These are phyloP conservation scores for Parapsyche elsis DNA, from an alignment of 1,140 invertebrate species.

Conservation along the genomic window DNA sequence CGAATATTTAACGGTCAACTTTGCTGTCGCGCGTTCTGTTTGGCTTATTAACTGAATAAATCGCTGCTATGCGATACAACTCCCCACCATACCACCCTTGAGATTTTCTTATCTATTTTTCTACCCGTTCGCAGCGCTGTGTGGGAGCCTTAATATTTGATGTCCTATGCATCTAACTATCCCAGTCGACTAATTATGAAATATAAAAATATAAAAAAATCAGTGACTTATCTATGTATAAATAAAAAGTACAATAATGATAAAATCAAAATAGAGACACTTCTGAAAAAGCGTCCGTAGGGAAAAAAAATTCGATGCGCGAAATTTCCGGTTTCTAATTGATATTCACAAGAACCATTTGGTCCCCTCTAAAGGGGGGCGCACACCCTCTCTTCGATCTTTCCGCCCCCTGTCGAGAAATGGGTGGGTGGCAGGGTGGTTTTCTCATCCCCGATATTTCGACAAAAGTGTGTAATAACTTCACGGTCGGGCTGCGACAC, in stretches of 20 bases:
- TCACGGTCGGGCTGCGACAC: slow-evolving; percentile 47
- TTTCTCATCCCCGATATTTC: slow-evolving; percentile 36
- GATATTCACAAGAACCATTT: slow-evolving; percentile 55
- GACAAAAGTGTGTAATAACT: slow-evolving; percentile 55
- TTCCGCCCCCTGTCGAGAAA: background rate
- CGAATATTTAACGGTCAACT: no score
- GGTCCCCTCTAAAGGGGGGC: background rate
- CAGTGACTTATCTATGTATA: background rate
- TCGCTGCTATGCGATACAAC: no score
- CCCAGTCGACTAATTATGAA: no score
- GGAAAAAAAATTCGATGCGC: slow-evolving; percentile 26
- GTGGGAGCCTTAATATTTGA: no score
- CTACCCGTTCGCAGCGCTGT: no score
- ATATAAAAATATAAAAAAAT: background rate
- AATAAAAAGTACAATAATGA: background rate
- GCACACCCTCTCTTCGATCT: background rate
- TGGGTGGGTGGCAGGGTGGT: background rate
- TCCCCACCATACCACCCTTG: no score
- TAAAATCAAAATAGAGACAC: background rate
- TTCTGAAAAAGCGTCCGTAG: background rate
- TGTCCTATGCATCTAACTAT: no score
- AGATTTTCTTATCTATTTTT: no score
- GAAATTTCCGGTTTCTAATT: slow-evolving; percentile 54
- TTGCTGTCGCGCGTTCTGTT: no score
- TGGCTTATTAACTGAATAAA: no score